These are phyloP conservation scores for Tiliqua scincoides DNA, from an alignment of 2,113 vertebrate species.

Conservation along the genomic window DNA sequence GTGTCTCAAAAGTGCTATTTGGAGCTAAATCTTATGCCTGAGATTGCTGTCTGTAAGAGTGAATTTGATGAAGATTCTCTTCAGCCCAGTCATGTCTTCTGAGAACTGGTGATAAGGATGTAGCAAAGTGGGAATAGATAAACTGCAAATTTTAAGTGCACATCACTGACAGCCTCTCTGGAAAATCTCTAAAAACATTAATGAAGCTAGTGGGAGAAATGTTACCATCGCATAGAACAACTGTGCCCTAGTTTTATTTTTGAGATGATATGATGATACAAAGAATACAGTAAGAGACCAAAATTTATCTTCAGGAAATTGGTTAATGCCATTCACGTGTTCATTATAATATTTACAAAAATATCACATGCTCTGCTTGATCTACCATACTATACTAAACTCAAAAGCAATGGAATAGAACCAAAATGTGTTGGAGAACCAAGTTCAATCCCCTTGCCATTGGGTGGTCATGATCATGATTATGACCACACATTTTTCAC, in stretches of 20 bases:
- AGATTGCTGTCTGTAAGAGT: not conserved
- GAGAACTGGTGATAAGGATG: not conserved
- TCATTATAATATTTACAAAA: not conserved
- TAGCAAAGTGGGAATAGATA: not conserved
- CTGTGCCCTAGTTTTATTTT: not conserved
- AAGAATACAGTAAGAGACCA: not conserved
- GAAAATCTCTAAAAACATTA: not conserved
- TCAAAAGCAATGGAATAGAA: not conserved
- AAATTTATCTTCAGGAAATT: not conserved
- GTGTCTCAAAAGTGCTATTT: not conserved
- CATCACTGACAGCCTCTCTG: not conserved
- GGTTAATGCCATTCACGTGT: not conserved
- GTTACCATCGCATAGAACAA: not conserved
- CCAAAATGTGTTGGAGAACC: not conserved
- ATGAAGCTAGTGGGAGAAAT: too few species aligned
- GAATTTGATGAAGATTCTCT: not conserved
- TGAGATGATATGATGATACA: not conserved
- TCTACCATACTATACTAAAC: not conserved
- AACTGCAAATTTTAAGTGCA: not conserved
- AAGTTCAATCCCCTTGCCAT: not conserved
- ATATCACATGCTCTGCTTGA: not conserved
- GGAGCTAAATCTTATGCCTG: not conserved
- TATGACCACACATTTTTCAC: not conserved
- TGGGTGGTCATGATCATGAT: not conserved
- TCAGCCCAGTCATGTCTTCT: not conserved